Base-by-base conservation (phyloP, 1,140 invertebrate genomes). In the Brachionus manjavacas region DNA sequence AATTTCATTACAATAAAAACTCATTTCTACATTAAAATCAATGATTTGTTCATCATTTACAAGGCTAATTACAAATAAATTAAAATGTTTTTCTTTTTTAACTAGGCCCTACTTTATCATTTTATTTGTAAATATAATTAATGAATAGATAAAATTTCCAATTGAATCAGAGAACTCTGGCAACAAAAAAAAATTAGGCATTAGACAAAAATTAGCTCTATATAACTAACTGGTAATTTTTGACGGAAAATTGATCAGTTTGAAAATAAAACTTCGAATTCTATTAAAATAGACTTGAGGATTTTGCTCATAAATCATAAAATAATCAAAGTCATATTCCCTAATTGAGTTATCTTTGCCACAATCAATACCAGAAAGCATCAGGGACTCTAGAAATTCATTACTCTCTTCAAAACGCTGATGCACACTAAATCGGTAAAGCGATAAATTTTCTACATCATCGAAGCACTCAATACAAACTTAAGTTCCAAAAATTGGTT, bases 271-370 rank as follows among this genome's bases (percentile, higher is more conserved):
- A 81, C 52, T 81, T 35, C 52, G 55, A 25, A 81, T 43, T 66
- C 79, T 41, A 39, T 81, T 68, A 81, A 81, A 81, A 68, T 35
- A 81, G 4, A 81, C 79, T 64, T 81, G 79, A 23, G 23, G 3
- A 46, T 64, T 46, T 41, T 81, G 79, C 8, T 81, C 79, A 68
- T 23, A 64, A 41, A 81, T 16, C 79, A 81, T 81, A 64, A 81
- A 81, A 46, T 81, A 81, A 14, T 81, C 79, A 46, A 64, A 3
- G 23, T 43, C 60, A 39, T 41, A 81, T 46, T 81, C 79, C 52
- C 23, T 46, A 3, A 4, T 76, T 20, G 7, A 25, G 20, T 76
- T 4, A 12, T 49, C 23, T 35, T 72, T 4, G 25, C 0, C 11
- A 76, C 46, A 49, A 76, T 76, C 72, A 25, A 76, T 16, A 1